A percentile compares a stretch with the other conserved stretches of the same genome.
Evolutionary conservation across 2,113 vertebrate genomes (phyloP).

Genomic region (Misgurnus mizolepis): DNA sequence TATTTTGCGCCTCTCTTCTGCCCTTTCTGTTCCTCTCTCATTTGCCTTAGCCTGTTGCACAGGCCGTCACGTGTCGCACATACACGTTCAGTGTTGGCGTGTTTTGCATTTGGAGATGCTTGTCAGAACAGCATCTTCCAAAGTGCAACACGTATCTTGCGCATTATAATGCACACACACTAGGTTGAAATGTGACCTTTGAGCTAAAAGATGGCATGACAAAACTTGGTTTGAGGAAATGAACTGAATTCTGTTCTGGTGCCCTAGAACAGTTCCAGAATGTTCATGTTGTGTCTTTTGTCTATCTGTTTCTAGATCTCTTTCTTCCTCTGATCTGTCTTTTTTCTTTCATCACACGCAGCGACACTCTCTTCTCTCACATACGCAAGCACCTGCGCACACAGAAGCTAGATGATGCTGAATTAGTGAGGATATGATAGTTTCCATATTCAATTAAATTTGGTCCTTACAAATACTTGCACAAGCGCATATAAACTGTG

Average conservation of each 20-base stretch:
- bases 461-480: too few relatives aligned
- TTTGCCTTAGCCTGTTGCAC: slow-evolving; percentile 33
- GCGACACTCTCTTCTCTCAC: background rate
- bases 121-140: slow-evolving; percentile 1
- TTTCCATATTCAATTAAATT: too few relatives aligned
- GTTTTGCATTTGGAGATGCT: slow-evolving; percentile 4
- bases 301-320: slow-evolving; percentile 13
- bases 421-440: too few relatives aligned
- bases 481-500: too few relatives aligned
- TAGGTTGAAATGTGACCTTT: background rate
- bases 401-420: background rate
- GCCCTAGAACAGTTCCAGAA: background rate
- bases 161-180: background rate
- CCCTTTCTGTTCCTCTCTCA: slow-evolving; percentile 13
- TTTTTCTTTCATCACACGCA: slow-evolving; percentile 9
- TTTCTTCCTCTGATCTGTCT: background rate
- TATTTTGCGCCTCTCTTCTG: background rate
- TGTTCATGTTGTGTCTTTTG: slow-evolving; percentile 14
- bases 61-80: slow-evolving; percentile 5
- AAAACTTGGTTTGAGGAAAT: slow-evolving; percentile 2
- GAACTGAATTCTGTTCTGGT: slow-evolving; percentile 1
- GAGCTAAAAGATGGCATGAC: background rate
- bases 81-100: background rate
- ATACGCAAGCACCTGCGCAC: slow-evolving; percentile 9
- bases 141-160: background rate